A percentile compares a stretch with the other conserved stretches of the same genome.
phyloP scores from a whole-genome alignment of 2,888 invertebrate genomes.

The Sinelater perroti region DNA sequence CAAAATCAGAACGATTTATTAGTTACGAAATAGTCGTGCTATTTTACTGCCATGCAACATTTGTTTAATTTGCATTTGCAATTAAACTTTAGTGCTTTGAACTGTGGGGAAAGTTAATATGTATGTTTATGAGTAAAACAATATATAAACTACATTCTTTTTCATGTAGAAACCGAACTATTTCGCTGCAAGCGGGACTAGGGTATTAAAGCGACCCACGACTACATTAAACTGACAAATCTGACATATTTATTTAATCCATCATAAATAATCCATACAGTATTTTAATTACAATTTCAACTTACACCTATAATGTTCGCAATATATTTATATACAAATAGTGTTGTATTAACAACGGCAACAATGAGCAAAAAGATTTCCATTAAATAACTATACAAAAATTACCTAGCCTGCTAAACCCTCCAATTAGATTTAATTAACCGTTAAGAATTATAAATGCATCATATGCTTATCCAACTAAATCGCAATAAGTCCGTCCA shows the following conservation, averaged over 20 bases:
- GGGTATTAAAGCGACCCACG: too few relatives aligned
- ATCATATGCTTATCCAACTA: constrained; percentile 30
- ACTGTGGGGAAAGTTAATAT: too few relatives aligned
- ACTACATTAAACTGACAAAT: too few relatives aligned
- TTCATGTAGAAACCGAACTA: too few relatives aligned
- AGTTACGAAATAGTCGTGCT: too few relatives aligned
- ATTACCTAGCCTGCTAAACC: constrained; percentile 32
- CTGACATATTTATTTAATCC: neutral
- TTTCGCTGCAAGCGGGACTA: too few relatives aligned
- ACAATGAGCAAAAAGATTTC: constrained; percentile 30
- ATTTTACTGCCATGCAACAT: too few relatives aligned
- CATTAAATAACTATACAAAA: constrained; percentile 30
- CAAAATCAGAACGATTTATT: too few relatives aligned
- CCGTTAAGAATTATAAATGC: constrained; percentile 31
- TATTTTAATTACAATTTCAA: constrained; percentile 10
- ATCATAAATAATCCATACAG: constrained; percentile 1
- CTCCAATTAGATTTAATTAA: constrained; percentile 22
- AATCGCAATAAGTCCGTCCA: constrained; percentile 22
- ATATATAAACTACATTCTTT: too few relatives aligned
- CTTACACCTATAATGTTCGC: constrained; percentile 9
- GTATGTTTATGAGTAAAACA: too few relatives aligned
- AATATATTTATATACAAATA: constrained; percentile 29
- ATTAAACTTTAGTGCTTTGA: too few relatives aligned
- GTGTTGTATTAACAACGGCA: constrained; percentile 14
- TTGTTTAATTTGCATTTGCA: too few relatives aligned